Conservation (phyloP, 2,797 vertebrate species). For the Pseudomugil gertrudae region DNA sequence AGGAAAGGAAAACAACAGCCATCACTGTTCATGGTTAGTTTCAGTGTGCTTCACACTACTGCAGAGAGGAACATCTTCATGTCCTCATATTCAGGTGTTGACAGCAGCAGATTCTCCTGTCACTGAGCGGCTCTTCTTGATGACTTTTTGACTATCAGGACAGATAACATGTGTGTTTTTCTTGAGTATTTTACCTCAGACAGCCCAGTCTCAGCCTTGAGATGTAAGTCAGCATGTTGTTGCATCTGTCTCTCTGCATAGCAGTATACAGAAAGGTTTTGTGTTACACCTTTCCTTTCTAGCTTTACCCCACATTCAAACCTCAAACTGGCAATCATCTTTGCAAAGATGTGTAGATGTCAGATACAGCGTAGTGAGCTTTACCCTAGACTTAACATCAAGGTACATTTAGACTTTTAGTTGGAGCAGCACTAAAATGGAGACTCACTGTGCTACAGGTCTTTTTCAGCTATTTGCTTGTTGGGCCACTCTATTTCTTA, state of each 20-base stretch:
- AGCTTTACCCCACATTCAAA: not conserved
- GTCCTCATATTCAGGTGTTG: not conserved
- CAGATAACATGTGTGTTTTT: not conserved
- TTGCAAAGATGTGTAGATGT: not conserved
- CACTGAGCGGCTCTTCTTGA: not conserved
- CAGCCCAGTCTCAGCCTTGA: not conserved
- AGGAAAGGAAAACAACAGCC: no score
- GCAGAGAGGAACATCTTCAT: not conserved
- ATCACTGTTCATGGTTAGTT: not conserved
- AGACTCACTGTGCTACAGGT: constrained; percentile 12
- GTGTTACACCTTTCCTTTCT: not conserved
- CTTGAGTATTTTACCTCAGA: not conserved
- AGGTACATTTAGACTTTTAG: constrained; percentile 23
- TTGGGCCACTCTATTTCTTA: not conserved
- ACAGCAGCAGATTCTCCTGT: constrained; percentile 1
- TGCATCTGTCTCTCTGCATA: not conserved
- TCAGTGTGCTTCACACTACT: not conserved
- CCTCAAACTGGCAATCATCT: not conserved
- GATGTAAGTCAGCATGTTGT: not conserved
- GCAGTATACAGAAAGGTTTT: not conserved
- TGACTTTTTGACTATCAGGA: not conserved
- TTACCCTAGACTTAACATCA: constrained; percentile 7
- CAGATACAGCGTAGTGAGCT: constrained; percentile 3
- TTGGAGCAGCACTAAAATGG: constrained; percentile 18
- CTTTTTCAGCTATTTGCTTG: constrained; percentile 10